These are phyloP conservation scores for Lucilia sericata DNA, from an alignment of 1,140 invertebrate genomes.

Conservation along the genomic window DNA sequence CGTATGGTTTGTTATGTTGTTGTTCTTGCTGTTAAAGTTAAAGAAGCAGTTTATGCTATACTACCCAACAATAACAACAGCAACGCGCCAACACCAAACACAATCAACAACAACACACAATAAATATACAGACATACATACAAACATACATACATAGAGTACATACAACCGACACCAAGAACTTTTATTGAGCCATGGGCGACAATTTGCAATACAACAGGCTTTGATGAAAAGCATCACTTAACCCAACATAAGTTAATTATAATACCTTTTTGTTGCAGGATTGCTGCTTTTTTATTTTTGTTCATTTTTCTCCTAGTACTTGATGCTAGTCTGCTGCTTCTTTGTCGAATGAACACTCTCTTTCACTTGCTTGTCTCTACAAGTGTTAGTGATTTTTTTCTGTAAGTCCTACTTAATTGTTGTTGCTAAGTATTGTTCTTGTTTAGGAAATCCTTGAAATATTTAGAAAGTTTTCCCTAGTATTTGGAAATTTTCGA, in stretches of 20 bases:
- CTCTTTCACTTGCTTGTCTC: neutral
- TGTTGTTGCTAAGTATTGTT: neutral
- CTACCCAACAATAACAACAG: constrained; percentile 14
- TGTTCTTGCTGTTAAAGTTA: neutral
- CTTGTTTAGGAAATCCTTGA: neutral
- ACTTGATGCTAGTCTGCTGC: neutral
- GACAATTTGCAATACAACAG: constrained; percentile 45
- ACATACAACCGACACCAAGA: neutral
- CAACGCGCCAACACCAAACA: neutral
- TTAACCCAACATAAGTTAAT: constrained; percentile 45
- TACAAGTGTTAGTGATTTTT: neutral
- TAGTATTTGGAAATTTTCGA: neutral
- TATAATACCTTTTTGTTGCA: constrained; percentile 26
- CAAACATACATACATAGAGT: no score
- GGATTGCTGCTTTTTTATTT: neutral
- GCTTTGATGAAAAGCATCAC: constrained; percentile 45
- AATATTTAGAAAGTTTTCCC: neutral
- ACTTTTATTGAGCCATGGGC: constrained; percentile 34
- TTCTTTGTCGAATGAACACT: neutral
- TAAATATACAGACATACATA: neutral
- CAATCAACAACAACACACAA: neutral
- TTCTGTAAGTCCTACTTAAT: neutral
- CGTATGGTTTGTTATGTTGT: neutral
- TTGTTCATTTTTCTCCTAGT: neutral
- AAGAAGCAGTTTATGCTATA: constrained; percentile 4